These are phyloP conservation scores for Coenobita brevimanus DNA, from an alignment of 1,140 invertebrate species.

Conservation along the genomic window DNA sequence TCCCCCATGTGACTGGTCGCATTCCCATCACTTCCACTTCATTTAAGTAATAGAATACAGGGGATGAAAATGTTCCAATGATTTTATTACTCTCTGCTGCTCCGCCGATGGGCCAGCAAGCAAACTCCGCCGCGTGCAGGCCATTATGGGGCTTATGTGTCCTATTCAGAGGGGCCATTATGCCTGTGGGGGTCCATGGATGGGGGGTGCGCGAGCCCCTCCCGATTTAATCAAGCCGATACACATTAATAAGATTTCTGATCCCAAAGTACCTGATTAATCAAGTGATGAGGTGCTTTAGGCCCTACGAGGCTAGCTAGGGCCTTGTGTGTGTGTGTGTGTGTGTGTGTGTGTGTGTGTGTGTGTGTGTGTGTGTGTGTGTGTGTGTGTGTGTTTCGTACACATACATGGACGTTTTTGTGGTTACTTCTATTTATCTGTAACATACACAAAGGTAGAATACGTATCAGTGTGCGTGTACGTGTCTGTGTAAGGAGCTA, in stretches of 20 bases:
- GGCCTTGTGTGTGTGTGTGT: no score
- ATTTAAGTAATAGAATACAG: slow-evolving; percentile 51
- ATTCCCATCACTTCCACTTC: slow-evolving; percentile 31
- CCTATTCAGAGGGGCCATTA: not conserved
- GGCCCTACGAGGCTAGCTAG: no score
- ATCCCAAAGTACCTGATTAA: not conserved
- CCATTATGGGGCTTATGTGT: slow-evolving; percentile 1
- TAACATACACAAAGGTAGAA: no score
- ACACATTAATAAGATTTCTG: slow-evolving; percentile 34
- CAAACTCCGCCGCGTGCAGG: slow-evolving; percentile 2
- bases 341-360: no score
- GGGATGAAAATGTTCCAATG: slow-evolving; percentile 48
- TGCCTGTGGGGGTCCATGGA: not conserved
- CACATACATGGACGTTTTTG: no score
- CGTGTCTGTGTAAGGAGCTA: no score
- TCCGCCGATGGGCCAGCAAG: not conserved
- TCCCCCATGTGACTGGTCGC: not conserved
- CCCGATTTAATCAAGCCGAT: slow-evolving; percentile 25
- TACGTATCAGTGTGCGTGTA: no score
- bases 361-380: no score
- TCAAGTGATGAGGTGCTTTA: not conserved
- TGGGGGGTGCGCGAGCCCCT: not conserved
- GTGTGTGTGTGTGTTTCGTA: no score
- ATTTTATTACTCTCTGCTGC: slow-evolving; percentile 36
- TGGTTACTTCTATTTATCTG: no score